These are phyloP conservation scores for Scaptodrosophila latifasciaeformis DNA, from an alignment of 2,888 invertebrate genomes.

Conservation along the genomic window DNA sequence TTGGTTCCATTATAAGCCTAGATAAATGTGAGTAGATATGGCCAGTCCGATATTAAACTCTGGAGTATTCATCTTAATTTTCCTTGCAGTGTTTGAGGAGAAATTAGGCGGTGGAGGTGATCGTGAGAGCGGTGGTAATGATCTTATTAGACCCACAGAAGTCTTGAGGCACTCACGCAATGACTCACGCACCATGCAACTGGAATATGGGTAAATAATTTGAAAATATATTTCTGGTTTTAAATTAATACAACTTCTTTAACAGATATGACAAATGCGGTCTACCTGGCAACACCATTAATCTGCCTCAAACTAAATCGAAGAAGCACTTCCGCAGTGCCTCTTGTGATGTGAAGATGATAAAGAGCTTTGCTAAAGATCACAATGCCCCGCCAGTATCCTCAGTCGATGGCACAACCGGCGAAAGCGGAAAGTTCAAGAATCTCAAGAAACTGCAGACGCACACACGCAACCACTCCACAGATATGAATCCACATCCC, in stretches of 20 bases:
- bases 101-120: slow-evolving; percentile 76
- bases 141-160: slow-evolving; percentile 70
- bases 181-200: slow-evolving; percentile 80
- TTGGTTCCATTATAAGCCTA: slow-evolving; percentile 89
- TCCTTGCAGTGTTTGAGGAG: slow-evolving; percentile 83
- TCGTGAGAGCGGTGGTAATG: slow-evolving; percentile 73
- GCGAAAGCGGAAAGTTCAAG: slow-evolving; percentile 58
- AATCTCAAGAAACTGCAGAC: slow-evolving; percentile 73
- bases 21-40: slow-evolving; percentile 82
- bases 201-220: slow-evolving; percentile 77
- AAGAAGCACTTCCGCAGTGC: slow-evolving; percentile 75
- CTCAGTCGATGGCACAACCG: slow-evolving; percentile 43
- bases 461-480: slow-evolving; percentile 75
- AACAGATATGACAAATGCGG: slow-evolving; percentile 73
- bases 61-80: background rate
- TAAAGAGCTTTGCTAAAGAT: slow-evolving; percentile 73
- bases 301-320: slow-evolving; percentile 71
- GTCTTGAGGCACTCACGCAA: slow-evolving; percentile 77
- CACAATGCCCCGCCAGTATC: slow-evolving; percentile 47
- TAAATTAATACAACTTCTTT: background rate
- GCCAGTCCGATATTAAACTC: background rate
- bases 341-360: slow-evolving; percentile 75
- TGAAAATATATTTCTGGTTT: background rate
- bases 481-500: slow-evolving; percentile 73
- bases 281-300: slow-evolving; percentile 32